These are phyloP conservation scores for Buteo buteo DNA, from an alignment of 2,113 vertebrate genomes.

Conservation along the genomic window DNA sequence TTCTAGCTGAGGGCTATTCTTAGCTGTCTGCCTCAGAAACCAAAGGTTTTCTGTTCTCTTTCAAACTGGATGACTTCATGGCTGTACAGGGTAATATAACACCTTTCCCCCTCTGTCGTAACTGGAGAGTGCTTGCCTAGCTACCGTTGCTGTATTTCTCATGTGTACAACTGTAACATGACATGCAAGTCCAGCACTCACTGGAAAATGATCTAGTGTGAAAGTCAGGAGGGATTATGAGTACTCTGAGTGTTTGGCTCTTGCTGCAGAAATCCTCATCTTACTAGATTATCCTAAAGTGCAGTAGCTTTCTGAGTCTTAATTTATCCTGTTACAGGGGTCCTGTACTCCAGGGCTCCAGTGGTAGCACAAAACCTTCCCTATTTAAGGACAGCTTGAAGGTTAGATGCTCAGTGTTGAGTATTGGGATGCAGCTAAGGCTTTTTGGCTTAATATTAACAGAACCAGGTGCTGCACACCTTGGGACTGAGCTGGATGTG, in stretches of 20 bases:
- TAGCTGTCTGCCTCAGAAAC: background rate
- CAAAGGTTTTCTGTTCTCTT: background rate
- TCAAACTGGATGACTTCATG: background rate
- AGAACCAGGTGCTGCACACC: background rate
- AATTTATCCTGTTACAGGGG: background rate
- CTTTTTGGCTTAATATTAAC: background rate
- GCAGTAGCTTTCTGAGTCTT: background rate
- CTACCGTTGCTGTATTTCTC: constrained; percentile 35
- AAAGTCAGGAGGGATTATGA: constrained; percentile 58
- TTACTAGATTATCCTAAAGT: background rate
- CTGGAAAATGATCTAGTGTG: constrained; percentile 32
- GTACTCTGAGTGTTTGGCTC: background rate
- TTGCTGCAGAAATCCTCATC: background rate
- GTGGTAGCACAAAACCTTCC: background rate
- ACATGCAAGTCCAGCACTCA: background rate
- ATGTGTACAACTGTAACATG: background rate
- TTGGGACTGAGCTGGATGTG: fast-evolving
- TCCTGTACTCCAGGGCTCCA: background rate
- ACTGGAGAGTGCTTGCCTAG: background rate
- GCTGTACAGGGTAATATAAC: background rate
- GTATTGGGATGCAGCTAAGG: background rate
- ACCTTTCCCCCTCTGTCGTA: background rate
- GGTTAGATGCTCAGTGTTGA: background rate
- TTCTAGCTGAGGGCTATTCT: background rate
- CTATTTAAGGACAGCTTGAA: background rate